Evolutionary conservation across 2,797 vertebrate species (phyloP), one percentile per base, ranked within the genome.

Genomic region (Heteromormyrus szaboi): DNA sequence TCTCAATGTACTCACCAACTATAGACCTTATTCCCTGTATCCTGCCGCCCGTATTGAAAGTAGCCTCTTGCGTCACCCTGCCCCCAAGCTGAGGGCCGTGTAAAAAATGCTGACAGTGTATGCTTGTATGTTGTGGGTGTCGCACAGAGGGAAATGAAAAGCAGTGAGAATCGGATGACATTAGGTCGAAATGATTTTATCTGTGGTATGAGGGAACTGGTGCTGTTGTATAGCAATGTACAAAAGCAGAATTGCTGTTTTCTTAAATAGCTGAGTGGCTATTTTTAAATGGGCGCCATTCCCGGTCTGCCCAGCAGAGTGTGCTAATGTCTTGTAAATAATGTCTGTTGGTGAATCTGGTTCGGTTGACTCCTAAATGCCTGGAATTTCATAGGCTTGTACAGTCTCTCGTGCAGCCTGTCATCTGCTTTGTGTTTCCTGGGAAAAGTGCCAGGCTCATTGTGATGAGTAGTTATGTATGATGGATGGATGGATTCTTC

Each of bases 291-390:
- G 56, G 83, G 7, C 88, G 86, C 25, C 11, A 8, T 62, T 87
- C 51, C 46, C 7, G 8, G 22, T 90, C 2, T 25, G 72, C 51
- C 92, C 92, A 92, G 90, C 90, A 93, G 92, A 89, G 90, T 90
- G 90, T 91, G 86, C 90, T 90, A 91, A 62, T 0, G 50, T 51
- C 85, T 76, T 90, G 92, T 86, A 5, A 88, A 89, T 72, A 41
- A 68, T 50, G 76, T 51, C 29, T 17, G 37, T 59, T 59, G 6
- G 7, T 8, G 56, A 59, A 59, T 8, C n/a, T 59, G 56, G n/a
- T 59, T 59, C 2, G 56, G n/a, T 59, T 33, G 9, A 68, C 25
- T 29, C 62, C 3, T 68, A 14, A 14, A 68, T 68, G 65, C 65
- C 29, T 68, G 25, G 29, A 33, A 33, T 33, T 68, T 29, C 65